Conservation (phyloP, 2,113 vertebrate species). For the Notiomystis cincta region DNA sequence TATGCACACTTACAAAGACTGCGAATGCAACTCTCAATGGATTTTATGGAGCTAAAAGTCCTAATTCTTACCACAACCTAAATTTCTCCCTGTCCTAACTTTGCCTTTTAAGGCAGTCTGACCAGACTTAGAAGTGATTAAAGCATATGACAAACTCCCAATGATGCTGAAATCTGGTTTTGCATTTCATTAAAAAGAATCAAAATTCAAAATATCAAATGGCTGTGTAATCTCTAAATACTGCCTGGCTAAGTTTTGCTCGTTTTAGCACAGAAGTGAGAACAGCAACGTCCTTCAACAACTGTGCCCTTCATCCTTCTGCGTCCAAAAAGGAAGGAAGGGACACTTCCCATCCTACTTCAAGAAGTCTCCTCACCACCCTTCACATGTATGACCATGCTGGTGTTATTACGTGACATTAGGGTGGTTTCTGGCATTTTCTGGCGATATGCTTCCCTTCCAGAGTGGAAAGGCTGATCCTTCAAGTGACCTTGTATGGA, state of each 20-base stretch:
- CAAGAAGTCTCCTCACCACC: neutral
- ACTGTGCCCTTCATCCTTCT: neutral
- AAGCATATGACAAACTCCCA: neutral
- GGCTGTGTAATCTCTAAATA: neutral
- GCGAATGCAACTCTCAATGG: neutral
- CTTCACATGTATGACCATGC: fast-evolving
- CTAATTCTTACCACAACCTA: neutral
- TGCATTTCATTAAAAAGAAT: neutral
- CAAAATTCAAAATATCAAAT: neutral
- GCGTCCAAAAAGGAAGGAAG: neutral
- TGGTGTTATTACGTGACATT: neutral
- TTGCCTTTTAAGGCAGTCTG: neutral
- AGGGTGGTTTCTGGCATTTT: neutral
- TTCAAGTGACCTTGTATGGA: neutral
- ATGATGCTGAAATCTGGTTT: neutral
- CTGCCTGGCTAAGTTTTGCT: neutral
- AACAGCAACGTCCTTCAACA: neutral
- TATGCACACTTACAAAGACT: neutral
- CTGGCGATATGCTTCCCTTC: neutral
- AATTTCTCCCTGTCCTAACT: neutral
- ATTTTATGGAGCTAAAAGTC: neutral
- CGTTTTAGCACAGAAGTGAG: neutral
- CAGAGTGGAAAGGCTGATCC: neutral
- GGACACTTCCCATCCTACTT: neutral
- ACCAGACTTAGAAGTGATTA: neutral